Evolutionary conservation across 2,113 vertebrate species (phyloP).

Genomic region (Etheostoma cragini): DNA sequence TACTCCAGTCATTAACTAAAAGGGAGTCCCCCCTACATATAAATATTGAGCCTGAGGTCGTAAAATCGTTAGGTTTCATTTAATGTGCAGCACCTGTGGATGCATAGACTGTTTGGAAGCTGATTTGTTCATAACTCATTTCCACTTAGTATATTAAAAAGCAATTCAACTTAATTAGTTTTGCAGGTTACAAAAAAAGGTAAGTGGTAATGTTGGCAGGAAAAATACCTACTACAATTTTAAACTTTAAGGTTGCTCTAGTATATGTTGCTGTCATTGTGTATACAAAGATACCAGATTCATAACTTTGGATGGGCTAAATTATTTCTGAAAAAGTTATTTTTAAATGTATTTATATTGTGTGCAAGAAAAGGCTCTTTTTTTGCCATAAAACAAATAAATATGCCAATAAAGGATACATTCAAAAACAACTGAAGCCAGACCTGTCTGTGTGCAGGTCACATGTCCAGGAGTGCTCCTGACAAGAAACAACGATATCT

Average conservation of each 20-base stretch:
- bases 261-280: neutral
- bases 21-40: neutral
- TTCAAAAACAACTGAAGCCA: neutral
- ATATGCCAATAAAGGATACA: neutral
- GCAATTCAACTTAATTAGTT: neutral
- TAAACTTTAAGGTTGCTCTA: neutral
- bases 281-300: neutral
- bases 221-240: neutral
- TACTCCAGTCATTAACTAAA: neutral
- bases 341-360: neutral
- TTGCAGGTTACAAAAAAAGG: neutral
- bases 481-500: constrained; percentile 86
- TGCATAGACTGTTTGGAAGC: neutral
- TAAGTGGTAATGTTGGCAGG: neutral
- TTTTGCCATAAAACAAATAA: neutral
- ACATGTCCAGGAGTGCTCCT: constrained; percentile 91
- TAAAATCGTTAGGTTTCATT: neutral
- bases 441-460: constrained; percentile 80
- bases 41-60: neutral
- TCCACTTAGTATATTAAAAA: neutral
- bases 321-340: neutral
- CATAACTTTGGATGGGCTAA: neutral
- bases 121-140: neutral
- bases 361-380: neutral
- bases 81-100: neutral